A percentile compares a stretch with the other conserved stretches of the same genome.
Conservation (phyloP, 1,140 invertebrate genomes). For the Trichogramma pretiosum region DNA sequence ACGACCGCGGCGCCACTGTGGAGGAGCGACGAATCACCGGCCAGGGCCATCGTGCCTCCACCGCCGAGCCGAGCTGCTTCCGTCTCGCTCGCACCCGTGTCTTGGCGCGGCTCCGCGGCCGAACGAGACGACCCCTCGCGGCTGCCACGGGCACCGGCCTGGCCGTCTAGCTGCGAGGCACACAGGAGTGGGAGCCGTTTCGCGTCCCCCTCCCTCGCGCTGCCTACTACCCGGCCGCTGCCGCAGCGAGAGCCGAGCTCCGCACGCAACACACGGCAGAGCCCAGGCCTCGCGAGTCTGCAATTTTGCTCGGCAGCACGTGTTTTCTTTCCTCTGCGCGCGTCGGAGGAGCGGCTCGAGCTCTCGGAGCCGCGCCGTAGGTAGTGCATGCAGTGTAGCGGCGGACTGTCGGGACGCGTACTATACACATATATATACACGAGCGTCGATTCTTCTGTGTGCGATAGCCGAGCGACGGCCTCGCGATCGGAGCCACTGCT, state of each 20-base stretch:
- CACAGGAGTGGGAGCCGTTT: background rate
- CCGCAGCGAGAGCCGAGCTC: background rate
- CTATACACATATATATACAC: conserved; percentile 8
- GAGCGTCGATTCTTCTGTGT: background rate
- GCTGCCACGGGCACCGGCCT: background rate
- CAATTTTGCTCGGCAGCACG: too few species aligned
- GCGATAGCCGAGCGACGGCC: too few species aligned
- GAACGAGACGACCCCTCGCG: background rate
- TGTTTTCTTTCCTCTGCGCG: too few species aligned
- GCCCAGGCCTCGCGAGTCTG: too few species aligned
- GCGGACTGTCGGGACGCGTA: background rate
- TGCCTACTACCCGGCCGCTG: background rate
- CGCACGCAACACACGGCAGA: too few species aligned
- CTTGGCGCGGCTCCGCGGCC: background rate
- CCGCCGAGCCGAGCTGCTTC: conserved; percentile 6
- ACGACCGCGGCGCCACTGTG: conserved; percentile 25
- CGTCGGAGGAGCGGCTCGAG: background rate
- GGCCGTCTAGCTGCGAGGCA: background rate
- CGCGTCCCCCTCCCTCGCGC: background rate
- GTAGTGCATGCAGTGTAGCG: too few species aligned
- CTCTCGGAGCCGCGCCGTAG: background rate
- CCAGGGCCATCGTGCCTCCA: conserved; percentile 31
- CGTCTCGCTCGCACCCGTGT: conserved; percentile 2
- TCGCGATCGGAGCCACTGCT: background rate
- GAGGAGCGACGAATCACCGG: conserved; percentile 20